Evolutionary conservation across 1,140 invertebrate genomes (phyloP), one percentile per base, ranked within the genome.

Genomic region (Psilanteris sp.): DNA sequence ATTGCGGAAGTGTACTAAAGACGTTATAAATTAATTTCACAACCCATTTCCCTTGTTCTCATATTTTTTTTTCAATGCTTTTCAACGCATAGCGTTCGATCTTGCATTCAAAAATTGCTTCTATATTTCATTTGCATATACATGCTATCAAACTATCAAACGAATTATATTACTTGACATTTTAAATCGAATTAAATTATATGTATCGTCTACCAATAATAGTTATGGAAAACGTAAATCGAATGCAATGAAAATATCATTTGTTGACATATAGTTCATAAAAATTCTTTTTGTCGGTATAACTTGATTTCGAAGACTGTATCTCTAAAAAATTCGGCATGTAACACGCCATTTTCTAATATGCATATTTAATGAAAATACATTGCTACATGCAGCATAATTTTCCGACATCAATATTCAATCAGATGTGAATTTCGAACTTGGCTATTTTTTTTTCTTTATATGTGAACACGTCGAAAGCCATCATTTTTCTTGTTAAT

Each of bases 221-320:
- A n/a, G n/a, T n/a, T n/a, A n/a, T n/a, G n/a, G n/a, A n/a, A n/a
- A n/a, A n/a, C 11, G 9, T 31, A 20, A 50, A 34, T 50, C 46
- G 31, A 34, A 10, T 14, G 1, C 9, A 20, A 2, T 48, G 29
- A 20, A 20, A 48, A 50, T 24, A 22, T 15, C 11, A 14, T 37
- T 54, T 31, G 16, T 55, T 16, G 14, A 27, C 31, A 31, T 34
- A 14, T 54, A n/a, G 26, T 27, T 57, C 54, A 44, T 44, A 15
- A 57, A 43, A 57, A 32, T 57, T 32, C 39, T n/a, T 15, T 44
- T 57, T 44, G 37, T n/a, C 4, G n/a, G 14, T 6, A 5, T 57
- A 57, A 57, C 37, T 44, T 57, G 37, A 57, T 43, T 57, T 24
- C 34, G 16, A 57, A 57, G 44, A 43, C 16, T 43, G 22, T 13